phyloP scores from a whole-genome alignment of 1,140 invertebrate genomes.

The Cotesia chilonis region DNA sequence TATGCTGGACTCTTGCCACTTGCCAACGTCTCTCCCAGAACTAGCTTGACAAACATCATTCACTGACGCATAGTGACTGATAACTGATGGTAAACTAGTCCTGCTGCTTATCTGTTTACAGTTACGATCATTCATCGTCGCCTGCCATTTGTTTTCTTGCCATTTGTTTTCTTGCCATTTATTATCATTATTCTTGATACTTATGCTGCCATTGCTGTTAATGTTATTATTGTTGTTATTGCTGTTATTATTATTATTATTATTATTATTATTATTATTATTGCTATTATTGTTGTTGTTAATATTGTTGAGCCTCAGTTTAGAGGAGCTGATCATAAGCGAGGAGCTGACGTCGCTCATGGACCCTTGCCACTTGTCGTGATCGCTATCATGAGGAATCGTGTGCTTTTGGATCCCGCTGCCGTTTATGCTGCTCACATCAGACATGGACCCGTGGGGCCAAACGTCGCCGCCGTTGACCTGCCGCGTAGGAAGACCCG shows the following conservation, averaged over 20 bases:
- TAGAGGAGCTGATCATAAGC: slow-evolving; percentile 41
- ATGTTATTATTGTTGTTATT: no score
- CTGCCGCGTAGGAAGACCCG: slow-evolving; percentile 59
- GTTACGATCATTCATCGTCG: slow-evolving; percentile 56
- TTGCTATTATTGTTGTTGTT: background rate
- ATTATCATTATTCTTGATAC: slow-evolving; percentile 15
- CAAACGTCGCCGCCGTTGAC: slow-evolving; percentile 51
- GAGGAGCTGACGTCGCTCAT: slow-evolving; percentile 65
- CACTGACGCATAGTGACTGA: slow-evolving; percentile 46
- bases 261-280: no score
- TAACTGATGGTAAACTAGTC: slow-evolving; percentile 47
- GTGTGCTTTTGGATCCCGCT: slow-evolving; percentile 42
- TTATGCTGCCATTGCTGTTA: background rate
- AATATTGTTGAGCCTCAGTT: slow-evolving; percentile 41
- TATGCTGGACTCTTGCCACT: slow-evolving; percentile 54
- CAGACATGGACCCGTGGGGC: slow-evolving; percentile 60
- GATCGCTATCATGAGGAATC: slow-evolving; percentile 27
- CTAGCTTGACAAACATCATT: slow-evolving; percentile 44
- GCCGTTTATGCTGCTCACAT: slow-evolving; percentile 57
- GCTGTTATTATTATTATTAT: no score
- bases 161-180: slow-evolving; percentile 50
- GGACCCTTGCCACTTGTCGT: slow-evolving; percentile 68
- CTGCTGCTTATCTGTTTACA: slow-evolving; percentile 45
- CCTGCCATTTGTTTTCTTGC: slow-evolving; percentile 54
- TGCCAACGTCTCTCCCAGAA: slow-evolving; percentile 41